Conservation (phyloP, 37 sponge, comb jelly and placozoan species). For the Cliona cf. orientalis region DNA sequence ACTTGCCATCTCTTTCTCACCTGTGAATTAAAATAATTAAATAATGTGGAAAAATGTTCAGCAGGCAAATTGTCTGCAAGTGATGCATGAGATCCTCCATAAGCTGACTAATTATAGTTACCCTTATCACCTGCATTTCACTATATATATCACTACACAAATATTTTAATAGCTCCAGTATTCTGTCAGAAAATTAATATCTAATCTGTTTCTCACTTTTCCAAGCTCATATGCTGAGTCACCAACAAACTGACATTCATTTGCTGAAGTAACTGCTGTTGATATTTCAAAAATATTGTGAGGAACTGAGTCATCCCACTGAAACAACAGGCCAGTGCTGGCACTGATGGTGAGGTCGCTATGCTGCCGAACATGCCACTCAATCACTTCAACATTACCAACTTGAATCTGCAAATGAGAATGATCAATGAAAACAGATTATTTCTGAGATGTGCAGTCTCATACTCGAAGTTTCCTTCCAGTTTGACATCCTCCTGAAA, state of each 20-base stretch:
- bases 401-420: constrained; percentile 52
- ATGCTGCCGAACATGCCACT: constrained; percentile 57
- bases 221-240: background rate
- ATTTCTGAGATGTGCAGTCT: background rate
- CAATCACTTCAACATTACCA: constrained; percentile 47
- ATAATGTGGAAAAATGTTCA: background rate
- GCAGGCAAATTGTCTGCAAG: background rate
- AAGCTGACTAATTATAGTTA: background rate
- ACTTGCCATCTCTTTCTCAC: constrained; percentile 49
- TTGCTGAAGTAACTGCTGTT: background rate
- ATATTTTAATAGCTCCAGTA: background rate
- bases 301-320: constrained; percentile 40
- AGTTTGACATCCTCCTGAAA: constrained; percentile 46
- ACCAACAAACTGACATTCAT: constrained; percentile 34
- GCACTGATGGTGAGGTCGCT: constrained; percentile 50
- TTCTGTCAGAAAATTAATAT: too few relatives aligned
- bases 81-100: background rate
- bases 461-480: constrained; percentile 64
- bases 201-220: background rate
- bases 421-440: background rate
- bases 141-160: background rate
- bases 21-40: constrained; percentile 9
- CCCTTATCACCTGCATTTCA: background rate
- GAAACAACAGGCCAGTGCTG: constrained; percentile 67
- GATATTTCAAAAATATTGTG: constrained; percentile 75